A percentile compares a stretch with the other conserved stretches of the same genome.
Conservation (phyloP, 2,113 vertebrate species). For the Lanius collurio region DNA sequence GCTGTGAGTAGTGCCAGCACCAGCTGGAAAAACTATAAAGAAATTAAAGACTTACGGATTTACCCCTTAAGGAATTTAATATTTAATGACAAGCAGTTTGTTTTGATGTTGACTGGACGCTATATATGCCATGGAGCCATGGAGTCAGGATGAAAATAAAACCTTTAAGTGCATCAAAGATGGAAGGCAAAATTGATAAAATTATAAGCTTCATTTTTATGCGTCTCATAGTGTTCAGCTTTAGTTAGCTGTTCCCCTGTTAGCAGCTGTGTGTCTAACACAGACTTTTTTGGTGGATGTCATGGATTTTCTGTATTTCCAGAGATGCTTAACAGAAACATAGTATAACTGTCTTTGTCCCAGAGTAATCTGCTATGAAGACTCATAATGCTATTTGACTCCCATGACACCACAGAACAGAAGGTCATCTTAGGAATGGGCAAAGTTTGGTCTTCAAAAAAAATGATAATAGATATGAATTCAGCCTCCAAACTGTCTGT, state of each 20-base stretch:
- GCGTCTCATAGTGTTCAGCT: neutral
- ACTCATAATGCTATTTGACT: neutral
- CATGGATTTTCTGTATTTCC: neutral
- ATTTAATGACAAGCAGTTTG: slow-evolving; percentile 1
- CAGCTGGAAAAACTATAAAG: neutral
- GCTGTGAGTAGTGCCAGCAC: neutral
- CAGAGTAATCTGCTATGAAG: neutral
- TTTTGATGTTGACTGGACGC: slow-evolving; percentile 1
- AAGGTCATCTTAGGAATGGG: neutral
- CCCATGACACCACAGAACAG: neutral
- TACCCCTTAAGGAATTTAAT: neutral
- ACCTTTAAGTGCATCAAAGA: neutral
- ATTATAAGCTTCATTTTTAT: neutral
- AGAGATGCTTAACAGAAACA: neutral
- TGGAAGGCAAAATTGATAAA: neutral
- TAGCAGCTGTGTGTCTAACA: neutral
- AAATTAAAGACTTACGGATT: neutral
- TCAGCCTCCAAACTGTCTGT: neutral
- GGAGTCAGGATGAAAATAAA: neutral
- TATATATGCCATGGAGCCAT: neutral
- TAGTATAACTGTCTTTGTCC: neutral
- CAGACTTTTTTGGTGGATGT: neutral
- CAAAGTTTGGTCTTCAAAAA: neutral
- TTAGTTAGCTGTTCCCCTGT: neutral
- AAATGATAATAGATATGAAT: neutral